Percentiles rank a stretch among this genome's conserved stretches.
Conservation (phyloP, 2,888 invertebrate genomes). For the Ectemnius cavifrons region DNA sequence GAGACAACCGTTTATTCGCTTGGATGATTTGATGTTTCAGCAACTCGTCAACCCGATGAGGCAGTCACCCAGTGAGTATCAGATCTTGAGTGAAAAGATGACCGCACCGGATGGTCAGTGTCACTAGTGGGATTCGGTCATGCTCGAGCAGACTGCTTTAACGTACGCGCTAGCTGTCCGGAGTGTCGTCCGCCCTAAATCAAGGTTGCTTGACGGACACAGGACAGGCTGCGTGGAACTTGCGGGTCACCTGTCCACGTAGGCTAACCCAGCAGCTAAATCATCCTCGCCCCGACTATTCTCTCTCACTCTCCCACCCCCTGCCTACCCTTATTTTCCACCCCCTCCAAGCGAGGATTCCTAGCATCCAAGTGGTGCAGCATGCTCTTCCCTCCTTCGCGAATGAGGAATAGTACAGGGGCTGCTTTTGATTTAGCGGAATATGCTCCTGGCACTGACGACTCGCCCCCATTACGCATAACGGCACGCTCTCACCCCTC, state of each 20-base stretch:
- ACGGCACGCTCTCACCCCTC: conserved; percentile 24
- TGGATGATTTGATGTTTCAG: conserved; percentile 54
- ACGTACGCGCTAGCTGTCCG: conserved; percentile 34
- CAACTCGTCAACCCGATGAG: conserved; percentile 44
- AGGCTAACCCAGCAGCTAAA: conserved; percentile 57
- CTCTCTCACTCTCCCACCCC: neutral
- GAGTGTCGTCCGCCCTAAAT: conserved; percentile 54
- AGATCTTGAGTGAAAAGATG: conserved; percentile 52
- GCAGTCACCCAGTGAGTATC: conserved; percentile 48
- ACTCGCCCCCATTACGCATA: conserved; percentile 67
- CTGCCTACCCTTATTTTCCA: conserved; percentile 2
- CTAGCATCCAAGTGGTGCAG: conserved; percentile 32
- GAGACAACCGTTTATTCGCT: conserved; percentile 6
- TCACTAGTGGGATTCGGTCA: conserved; percentile 37
- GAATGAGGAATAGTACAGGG: conserved; percentile 61
- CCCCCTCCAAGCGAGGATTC: conserved; percentile 21
- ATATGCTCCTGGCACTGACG: conserved; percentile 75
- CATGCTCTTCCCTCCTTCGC: conserved; percentile 50
- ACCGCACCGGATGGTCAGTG: conserved; percentile 41
- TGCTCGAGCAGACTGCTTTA: conserved; percentile 40
- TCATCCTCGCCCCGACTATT: conserved; percentile 42
- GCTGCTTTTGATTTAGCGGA: conserved; percentile 76
- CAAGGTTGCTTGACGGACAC: conserved; percentile 60
- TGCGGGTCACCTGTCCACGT: conserved; percentile 65
- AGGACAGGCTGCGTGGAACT: conserved; percentile 62